Evolutionary conservation across 2,113 vertebrate genomes (phyloP).

Genomic region (Eulemur rufifrons): DNA sequence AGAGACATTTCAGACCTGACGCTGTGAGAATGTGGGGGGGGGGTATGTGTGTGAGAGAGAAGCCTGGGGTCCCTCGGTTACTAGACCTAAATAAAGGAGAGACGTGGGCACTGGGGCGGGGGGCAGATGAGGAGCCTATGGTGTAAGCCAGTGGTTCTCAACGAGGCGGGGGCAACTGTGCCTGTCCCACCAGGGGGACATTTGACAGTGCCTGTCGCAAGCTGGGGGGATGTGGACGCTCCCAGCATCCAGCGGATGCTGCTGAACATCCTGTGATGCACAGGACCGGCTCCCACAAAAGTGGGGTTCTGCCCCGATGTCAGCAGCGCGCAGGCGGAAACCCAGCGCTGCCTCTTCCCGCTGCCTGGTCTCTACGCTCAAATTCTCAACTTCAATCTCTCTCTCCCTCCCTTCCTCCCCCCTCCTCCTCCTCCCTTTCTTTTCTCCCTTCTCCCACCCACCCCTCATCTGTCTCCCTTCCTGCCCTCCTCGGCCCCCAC

Average conservation of each 20-base stretch:
- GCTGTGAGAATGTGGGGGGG: too few species aligned
- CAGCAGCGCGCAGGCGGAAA: background rate
- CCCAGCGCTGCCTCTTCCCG: rapidly evolving
- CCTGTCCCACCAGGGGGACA: background rate
- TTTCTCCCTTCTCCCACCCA: background rate
- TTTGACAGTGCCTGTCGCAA: rapidly evolving
- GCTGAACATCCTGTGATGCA: rapidly evolving
- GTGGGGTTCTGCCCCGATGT: rapidly evolving
- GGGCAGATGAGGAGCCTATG: background rate
- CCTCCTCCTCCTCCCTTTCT: background rate
- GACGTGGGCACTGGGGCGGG: background rate
- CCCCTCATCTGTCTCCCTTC: background rate
- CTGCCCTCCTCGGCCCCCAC: background rate
- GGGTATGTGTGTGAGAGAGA: rapidly evolving
- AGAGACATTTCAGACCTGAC: background rate
- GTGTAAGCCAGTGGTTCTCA: background rate
- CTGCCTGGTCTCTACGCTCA: background rate
- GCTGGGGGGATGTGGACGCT: background rate
- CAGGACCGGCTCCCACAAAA: background rate
- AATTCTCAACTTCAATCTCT: background rate
- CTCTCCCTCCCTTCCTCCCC: background rate
- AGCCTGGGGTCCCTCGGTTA: background rate
- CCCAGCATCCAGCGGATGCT: background rate
- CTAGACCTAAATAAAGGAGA: background rate
- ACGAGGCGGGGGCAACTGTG: rapidly evolving